Percentiles rank a stretch among this genome's conserved stretches.
Evolutionary conservation across 2,113 vertebrate genomes (phyloP).

Genomic region (Brachyhypopomus occidentalis): DNA sequence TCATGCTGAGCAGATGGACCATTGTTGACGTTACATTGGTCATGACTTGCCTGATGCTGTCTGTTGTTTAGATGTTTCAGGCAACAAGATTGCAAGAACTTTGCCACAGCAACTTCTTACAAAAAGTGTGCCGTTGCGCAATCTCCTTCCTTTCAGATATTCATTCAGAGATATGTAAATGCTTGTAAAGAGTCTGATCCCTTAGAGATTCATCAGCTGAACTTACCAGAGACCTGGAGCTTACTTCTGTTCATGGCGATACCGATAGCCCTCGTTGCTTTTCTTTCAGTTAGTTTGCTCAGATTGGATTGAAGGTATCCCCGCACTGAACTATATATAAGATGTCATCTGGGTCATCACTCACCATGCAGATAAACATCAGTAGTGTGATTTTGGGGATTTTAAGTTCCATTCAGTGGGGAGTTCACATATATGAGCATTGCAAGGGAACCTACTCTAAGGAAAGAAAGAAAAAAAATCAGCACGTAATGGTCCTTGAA

Average conservation of each 20-base stretch:
- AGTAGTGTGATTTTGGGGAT: conserved; percentile 3
- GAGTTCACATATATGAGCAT: not conserved
- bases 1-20: too few species aligned
- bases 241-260: conserved; percentile 16
- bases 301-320: not conserved
- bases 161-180: not conserved
- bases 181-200: not conserved
- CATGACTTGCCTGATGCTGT: too few species aligned
- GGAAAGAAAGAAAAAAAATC: not conserved
- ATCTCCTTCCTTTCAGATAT: conserved; percentile 7
- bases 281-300: not conserved
- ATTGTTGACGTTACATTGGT: too few species aligned
- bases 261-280: not conserved
- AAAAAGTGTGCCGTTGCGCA: not conserved
- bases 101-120: too few species aligned
- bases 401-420: not conserved
- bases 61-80: not conserved
- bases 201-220: not conserved
- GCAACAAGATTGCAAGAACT: conserved; percentile 1
- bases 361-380: conserved; percentile 22
- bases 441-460: not conserved
- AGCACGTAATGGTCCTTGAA: not conserved
- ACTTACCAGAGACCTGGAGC: conserved; percentile 36
- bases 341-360: conserved; percentile 7
- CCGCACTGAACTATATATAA: conserved; percentile 38